phyloP scores from a whole-genome alignment of 2,113 vertebrate genomes.

The Lamprologus tigripictilis region DNA sequence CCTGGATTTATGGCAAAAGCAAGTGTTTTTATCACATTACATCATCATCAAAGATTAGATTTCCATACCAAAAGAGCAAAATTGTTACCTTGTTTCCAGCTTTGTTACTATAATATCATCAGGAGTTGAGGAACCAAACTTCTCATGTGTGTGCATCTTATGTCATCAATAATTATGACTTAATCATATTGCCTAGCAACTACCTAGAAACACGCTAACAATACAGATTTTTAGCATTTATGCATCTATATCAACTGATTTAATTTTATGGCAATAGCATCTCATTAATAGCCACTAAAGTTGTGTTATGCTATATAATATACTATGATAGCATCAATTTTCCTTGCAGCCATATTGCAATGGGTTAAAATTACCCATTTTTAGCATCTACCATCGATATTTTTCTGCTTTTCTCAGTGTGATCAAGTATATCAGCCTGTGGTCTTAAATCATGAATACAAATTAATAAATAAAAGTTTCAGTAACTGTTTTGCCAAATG shows the following conservation, averaged over 20 bases:
- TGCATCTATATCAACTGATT: neutral
- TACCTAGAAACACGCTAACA: neutral
- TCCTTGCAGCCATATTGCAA: neutral
- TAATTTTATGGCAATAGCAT: neutral
- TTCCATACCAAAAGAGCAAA: neutral
- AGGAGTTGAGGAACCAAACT: neutral
- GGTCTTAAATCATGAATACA: neutral
- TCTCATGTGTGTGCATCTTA: neutral
- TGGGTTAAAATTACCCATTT: neutral
- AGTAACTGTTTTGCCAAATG: neutral
- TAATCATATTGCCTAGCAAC: neutral
- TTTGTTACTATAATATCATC: neutral
- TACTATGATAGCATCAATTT: neutral
- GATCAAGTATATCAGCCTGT: neutral
- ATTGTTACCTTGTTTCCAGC: accelerated
- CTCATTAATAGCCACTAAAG: neutral
- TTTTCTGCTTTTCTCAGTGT: neutral
- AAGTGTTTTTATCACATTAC: neutral
- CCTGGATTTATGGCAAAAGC: neutral
- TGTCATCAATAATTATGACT: neutral
- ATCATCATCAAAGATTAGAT: neutral
- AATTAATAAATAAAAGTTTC: neutral
- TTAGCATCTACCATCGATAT: neutral
- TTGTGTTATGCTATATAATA: neutral
- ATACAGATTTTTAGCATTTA: neutral